These are phyloP conservation scores for Patella depressa DNA, from an alignment of 2,888 invertebrate genomes.

Conservation along the genomic window DNA sequence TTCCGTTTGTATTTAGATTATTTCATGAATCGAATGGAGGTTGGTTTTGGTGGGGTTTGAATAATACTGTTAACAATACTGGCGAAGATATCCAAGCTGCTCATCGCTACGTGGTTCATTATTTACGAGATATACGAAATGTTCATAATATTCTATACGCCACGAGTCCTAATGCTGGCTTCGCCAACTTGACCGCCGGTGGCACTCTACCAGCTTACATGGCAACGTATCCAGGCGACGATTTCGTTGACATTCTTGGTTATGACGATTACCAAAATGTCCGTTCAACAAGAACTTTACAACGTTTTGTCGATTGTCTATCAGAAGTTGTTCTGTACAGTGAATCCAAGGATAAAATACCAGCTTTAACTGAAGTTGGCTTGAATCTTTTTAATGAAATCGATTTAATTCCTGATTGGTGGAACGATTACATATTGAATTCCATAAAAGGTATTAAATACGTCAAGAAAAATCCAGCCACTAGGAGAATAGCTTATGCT, in stretches of 20 bases:
- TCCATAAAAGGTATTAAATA: not conserved
- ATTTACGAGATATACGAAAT: conserved; percentile 18
- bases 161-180: conserved; percentile 18
- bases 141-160: conserved; percentile 27
- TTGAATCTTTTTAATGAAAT: not conserved
- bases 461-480: conserved; percentile 7
- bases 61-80: conserved; percentile 27
- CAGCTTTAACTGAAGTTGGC: conserved; percentile 17
- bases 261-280: conserved; percentile 13
- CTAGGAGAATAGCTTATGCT: conserved; percentile 17
- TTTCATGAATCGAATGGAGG: conserved; percentile 42
- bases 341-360: conserved; percentile 13
- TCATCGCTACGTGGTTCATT: conserved; percentile 28
- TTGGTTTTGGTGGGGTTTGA: conserved; percentile 45
- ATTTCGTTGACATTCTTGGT: conserved; percentile 22
- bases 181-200: not conserved
- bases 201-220: not conserved
- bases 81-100: conserved; percentile 32
- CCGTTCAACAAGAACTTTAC: not conserved
- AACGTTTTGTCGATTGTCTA: conserved; percentile 6
- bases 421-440: conserved; percentile 18
- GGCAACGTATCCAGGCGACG: conserved; percentile 21
- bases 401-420: conserved; percentile 9
- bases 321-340: conserved; percentile 12
- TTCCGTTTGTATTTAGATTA: conserved; percentile 36